Evolutionary conservation across 2,113 vertebrate species (phyloP), one percentile per base, ranked within the genome.

Genomic region (Hyperopisus bebe): DNA sequence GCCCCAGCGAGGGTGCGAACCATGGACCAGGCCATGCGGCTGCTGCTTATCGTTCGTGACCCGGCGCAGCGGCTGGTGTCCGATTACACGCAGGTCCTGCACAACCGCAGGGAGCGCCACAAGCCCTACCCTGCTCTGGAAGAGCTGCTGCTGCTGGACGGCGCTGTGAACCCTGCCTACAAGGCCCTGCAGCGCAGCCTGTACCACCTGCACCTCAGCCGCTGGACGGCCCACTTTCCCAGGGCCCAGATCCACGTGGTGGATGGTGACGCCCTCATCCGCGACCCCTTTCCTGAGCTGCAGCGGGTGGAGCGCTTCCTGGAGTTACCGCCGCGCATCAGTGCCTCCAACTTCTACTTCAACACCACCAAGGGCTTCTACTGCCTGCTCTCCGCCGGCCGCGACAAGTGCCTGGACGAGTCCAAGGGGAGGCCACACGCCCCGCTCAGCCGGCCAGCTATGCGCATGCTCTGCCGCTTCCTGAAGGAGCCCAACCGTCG

Each of bases 341-440:
- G 92, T 83, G 94, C 94, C 0, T 87, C 90, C 90, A 96, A 97
- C 92, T 97, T 97, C 92, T 96, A 96, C 92, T 97, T 96, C 93
- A 97, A 97, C 92, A 90, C 92, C 91, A 97, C 96, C 55, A 97
- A 96, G 90, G 96, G 96, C 70, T 97, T 97, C 94, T 96, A 96
- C 93, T 97, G 97, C 93, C 94, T 96, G 74, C 92, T 94, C 58
- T 94, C 95, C 0, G 94, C 93, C 0, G 95, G 96, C 85, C 95
- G 93, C 0, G 95, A 96, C 89, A 96, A 95, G 91, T 97, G 97
- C 93, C 95, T 97, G 92, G 96, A 96, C 55, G 94, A 95, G 82
- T 97, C 96, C 1, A 97, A 97, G 91, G 96, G 96, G 27, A 92
- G 96, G 9, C 96, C 95, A 0, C 96, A 97, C 1, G 96, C 96